These are phyloP conservation scores for Drosophila willistoni DNA, from an alignment of 1,140 invertebrate genomes.

Conservation along the genomic window DNA sequence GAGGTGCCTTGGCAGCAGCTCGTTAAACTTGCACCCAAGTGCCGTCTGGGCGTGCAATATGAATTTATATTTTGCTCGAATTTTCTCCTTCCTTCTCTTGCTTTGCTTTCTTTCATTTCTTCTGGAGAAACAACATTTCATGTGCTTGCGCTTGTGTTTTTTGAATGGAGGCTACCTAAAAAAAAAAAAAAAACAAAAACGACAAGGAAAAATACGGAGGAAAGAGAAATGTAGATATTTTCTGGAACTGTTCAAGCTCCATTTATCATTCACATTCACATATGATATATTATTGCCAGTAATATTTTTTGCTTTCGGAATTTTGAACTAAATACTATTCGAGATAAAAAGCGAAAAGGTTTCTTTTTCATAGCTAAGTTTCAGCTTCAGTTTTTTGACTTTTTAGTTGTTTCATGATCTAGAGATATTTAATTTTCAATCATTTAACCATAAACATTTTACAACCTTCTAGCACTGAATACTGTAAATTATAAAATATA, in stretches of 20 bases:
- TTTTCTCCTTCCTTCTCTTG: background rate
- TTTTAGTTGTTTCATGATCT: no score
- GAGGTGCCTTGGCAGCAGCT: conserved; percentile 45
- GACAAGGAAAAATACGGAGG: background rate
- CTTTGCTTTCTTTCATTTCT: conserved; percentile 6
- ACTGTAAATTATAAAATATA: background rate
- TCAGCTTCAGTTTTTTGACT: no score
- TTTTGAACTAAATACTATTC: conserved; percentile 1
- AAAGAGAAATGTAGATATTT: conserved; percentile 1
- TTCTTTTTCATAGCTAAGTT: background rate
- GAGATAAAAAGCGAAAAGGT: background rate
- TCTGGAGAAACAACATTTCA: conserved; percentile 8
- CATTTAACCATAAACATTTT: no score
- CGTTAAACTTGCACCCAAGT: conserved; percentile 60
- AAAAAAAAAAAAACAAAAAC: background rate
- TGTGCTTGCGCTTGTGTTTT: background rate
- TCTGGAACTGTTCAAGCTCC: conserved; percentile 1
- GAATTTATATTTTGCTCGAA: conserved; percentile 60
- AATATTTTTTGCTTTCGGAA: background rate
- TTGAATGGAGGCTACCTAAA: background rate
- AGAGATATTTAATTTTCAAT: no score
- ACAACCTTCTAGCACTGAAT: no score
- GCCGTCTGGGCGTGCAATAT: conserved; percentile 40
- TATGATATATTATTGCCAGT: conserved; percentile 1
- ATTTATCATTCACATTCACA: conserved; percentile 4